These are phyloP conservation scores for Sebastes trivittatus DNA, from an alignment of 2,797 vertebrate genomes.

Conservation along the genomic window DNA sequence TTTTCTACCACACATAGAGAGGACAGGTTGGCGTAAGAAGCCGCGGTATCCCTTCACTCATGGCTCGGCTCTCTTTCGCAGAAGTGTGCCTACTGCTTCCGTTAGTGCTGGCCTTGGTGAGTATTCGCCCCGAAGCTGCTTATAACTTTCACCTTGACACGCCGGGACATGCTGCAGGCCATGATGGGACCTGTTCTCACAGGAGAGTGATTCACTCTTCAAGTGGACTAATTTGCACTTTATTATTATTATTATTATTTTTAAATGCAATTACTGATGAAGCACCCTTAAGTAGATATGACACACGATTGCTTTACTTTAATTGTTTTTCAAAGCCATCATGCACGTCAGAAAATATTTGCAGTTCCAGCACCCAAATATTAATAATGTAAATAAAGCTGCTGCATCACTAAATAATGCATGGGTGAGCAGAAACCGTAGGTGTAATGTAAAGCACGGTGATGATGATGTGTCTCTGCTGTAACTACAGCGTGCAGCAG, in stretches of 20 bases:
- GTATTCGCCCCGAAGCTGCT: slow-evolving; percentile 14
- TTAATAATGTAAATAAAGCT: background rate
- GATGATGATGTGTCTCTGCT: background rate
- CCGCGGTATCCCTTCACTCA: background rate
- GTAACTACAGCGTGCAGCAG: background rate
- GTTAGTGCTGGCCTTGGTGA: slow-evolving; percentile 50
- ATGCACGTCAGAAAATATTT: background rate
- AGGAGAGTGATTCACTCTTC: background rate
- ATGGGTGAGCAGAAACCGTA: background rate
- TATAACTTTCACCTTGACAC: background rate
- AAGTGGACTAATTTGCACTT: background rate
- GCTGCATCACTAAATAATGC: background rate
- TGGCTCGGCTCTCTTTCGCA: slow-evolving; percentile 37
- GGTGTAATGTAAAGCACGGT: background rate
- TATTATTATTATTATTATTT: background rate
- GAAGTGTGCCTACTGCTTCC: slow-evolving; percentile 50
- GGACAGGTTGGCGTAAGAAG: background rate
- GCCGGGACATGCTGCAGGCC: background rate
- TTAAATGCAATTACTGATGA: background rate
- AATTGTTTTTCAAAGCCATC: background rate
- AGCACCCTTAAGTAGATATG: background rate
- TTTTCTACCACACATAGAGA: background rate
- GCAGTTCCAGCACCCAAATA: background rate
- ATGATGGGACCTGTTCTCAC: background rate
- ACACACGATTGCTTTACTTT: background rate